Conservation (phyloP, 2,888 invertebrate species). For the Acanthococcus lagerstroemiae region DNA sequence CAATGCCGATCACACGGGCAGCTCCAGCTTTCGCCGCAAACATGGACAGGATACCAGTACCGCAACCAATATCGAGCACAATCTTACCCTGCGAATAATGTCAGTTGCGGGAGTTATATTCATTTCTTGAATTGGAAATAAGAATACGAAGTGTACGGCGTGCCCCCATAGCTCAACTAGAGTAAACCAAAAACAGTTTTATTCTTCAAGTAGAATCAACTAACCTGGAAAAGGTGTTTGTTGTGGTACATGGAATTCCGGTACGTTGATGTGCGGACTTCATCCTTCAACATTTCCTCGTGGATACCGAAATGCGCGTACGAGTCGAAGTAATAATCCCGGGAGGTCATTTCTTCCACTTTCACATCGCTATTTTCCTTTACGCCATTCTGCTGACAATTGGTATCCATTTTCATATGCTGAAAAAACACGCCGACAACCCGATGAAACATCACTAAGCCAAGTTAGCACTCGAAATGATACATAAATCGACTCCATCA, state of each 20-base stretch:
- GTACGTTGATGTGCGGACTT: conserved; percentile 95
- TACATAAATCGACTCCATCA: no score
- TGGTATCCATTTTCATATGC: conserved; percentile 26
- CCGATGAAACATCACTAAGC: background rate
- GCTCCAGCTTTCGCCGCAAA: conserved; percentile 99
- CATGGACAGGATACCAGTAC: conserved; percentile 98
- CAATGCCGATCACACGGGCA: conserved; percentile 86
- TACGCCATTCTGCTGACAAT: conserved; percentile 31
- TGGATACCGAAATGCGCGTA: conserved; percentile 99
- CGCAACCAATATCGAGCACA: conserved; percentile 96
- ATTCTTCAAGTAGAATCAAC: no score
- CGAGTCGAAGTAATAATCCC: conserved; percentile 99
- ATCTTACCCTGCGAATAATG: conserved; percentile 49
- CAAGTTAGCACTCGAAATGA: background rate
- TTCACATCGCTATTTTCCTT: conserved; percentile 46
- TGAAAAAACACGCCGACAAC: background rate
- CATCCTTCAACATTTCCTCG: conserved; percentile 99
- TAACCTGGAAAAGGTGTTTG: conserved; percentile 86
- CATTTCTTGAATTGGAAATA: no score
- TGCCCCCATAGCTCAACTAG: no score
- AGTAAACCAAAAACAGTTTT: no score
- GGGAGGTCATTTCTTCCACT: conserved; percentile 95
- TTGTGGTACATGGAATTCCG: conserved; percentile 99
- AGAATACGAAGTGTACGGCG: no score
- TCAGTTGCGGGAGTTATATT: no score